These are phyloP conservation scores for Poeciliopsis infans DNA, from an alignment of 2,797 vertebrate species.

Conservation along the genomic window DNA sequence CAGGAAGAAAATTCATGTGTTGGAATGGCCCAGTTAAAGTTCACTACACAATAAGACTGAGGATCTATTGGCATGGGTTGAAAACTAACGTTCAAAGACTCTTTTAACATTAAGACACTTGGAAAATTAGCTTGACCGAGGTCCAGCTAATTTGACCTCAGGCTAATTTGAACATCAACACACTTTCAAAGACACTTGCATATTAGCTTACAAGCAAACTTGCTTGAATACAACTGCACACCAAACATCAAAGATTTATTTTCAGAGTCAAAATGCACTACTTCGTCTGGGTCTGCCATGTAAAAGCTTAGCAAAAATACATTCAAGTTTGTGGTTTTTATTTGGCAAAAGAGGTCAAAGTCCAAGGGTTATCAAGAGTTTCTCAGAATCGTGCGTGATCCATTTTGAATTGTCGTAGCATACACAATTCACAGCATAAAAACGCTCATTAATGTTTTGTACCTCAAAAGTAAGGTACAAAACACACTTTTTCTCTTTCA, in stretches of 20 bases:
- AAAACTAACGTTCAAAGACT: neutral
- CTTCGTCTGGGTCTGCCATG: neutral
- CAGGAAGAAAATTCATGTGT: neutral
- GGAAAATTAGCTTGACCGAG: neutral
- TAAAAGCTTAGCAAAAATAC: neutral
- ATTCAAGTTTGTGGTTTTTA: neutral
- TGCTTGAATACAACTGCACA: neutral
- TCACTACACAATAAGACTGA: neutral
- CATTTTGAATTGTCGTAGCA: neutral
- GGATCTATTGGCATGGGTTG: neutral
- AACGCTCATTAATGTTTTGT: neutral
- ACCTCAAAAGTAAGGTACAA: neutral
- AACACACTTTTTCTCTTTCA: constrained; percentile 1
- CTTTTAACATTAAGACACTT: neutral
- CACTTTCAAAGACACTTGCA: too few species aligned
- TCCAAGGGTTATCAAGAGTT: neutral
- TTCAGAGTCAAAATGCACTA: neutral
- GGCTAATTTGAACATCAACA: too few species aligned
- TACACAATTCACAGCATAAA: too few species aligned
- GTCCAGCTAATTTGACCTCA: neutral
- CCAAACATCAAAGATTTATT: neutral
- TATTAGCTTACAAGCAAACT: neutral
- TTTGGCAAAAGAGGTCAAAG: neutral
- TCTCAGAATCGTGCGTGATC: neutral
- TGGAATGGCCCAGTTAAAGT: neutral